A percentile compares a stretch with the other conserved stretches of the same genome.
phyloP scores from a whole-genome alignment of 1,140 invertebrate species.

The Popillia japonica region DNA sequence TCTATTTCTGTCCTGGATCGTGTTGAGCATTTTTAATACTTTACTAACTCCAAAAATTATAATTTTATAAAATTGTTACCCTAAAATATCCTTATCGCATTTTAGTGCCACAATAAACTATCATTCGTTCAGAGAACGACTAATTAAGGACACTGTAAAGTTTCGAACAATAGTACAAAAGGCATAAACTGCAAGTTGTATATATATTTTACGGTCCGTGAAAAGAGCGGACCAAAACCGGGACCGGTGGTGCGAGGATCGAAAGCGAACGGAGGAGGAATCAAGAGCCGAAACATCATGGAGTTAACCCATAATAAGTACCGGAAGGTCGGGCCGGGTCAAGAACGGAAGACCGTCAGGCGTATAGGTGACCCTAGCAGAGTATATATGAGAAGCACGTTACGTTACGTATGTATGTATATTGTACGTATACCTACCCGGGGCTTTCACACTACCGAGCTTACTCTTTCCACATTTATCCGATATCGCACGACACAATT shows the following conservation, averaged over 20 bases:
- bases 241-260: background rate
- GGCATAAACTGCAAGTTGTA: constrained; percentile 19
- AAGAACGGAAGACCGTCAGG: constrained; percentile 40
- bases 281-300: constrained; percentile 24
- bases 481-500: constrained; percentile 45
- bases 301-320: constrained; percentile 41
- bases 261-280: background rate
- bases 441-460: background rate
- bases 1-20: too few relatives aligned
- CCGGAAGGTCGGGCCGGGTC: constrained; percentile 42
- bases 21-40: too few relatives aligned
- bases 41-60: too few relatives aligned
- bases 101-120: background rate
- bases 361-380: constrained; percentile 28
- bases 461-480: constrained; percentile 11
- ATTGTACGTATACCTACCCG: background rate
- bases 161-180: constrained; percentile 22
- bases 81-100: background rate
- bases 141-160: constrained; percentile 27
- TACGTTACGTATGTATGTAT: background rate
- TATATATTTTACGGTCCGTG: constrained; percentile 27
- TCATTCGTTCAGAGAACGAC: constrained; percentile 7
- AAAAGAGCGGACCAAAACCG: background rate
- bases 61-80: background rate
- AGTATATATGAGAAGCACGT: background rate